These are phyloP conservation scores for Falco novaeseelandiae DNA, from an alignment of 2,797 vertebrate species.

Conservation along the genomic window DNA sequence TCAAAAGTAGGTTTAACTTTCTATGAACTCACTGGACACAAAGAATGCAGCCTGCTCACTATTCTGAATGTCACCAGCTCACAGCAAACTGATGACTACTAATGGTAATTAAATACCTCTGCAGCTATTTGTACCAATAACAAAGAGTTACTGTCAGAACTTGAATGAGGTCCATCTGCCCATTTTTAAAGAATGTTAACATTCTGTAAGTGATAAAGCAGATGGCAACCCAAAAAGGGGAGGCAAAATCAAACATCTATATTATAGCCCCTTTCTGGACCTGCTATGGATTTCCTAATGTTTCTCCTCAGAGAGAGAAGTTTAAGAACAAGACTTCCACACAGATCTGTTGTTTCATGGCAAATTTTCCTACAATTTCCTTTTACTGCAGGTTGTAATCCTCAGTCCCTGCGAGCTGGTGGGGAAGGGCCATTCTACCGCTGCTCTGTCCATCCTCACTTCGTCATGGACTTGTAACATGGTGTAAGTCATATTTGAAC, in stretches of 20 bases:
- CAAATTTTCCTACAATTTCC: background rate
- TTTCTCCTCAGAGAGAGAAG: slow-evolving; percentile 36
- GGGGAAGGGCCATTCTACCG: background rate
- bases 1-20: slow-evolving; percentile 89
- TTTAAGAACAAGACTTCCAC: slow-evolving; percentile 16
- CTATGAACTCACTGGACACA: slow-evolving; percentile 86
- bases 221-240: slow-evolving; percentile 70
- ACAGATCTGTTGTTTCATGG: background rate
- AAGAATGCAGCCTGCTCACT: slow-evolving; percentile 83
- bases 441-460: background rate
- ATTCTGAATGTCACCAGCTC: slow-evolving; percentile 84
- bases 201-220: slow-evolving; percentile 78
- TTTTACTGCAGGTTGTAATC: background rate
- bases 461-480: background rate
- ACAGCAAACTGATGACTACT: slow-evolving; percentile 82
- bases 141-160: slow-evolving; percentile 85
- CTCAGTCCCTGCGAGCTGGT: background rate
- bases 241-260: slow-evolving; percentile 64
- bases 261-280: slow-evolving; percentile 41
- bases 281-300: slow-evolving; percentile 21
- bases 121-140: slow-evolving; percentile 84
- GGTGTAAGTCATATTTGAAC: background rate
- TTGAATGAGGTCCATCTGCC: slow-evolving; percentile 83
- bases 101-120: slow-evolving; percentile 88
- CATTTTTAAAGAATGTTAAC: slow-evolving; percentile 79